phyloP scores from a whole-genome alignment of 1,140 invertebrate species.

The Coenobita brevimanus region DNA sequence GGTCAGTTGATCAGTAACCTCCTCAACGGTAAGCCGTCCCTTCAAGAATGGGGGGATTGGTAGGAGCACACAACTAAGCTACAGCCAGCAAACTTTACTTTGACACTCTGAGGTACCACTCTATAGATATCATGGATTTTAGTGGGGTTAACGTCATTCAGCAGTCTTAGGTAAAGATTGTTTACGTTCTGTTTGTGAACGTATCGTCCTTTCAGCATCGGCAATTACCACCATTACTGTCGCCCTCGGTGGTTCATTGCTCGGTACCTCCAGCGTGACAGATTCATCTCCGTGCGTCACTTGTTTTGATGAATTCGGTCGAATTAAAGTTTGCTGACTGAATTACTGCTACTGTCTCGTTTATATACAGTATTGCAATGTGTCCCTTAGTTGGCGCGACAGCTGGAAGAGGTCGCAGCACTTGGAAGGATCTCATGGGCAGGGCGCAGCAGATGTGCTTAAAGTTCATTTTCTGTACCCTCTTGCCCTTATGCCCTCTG shows the following conservation, averaged over 20 bases:
- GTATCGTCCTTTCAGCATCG: too few species aligned
- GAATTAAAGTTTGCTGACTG: conserved; percentile 41
- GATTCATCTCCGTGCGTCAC: neutral
- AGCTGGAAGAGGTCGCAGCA: neutral
- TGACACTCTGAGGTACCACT: neutral
- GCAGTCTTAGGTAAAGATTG: neutral
- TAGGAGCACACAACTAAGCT: conserved; percentile 22
- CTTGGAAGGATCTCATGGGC: neutral
- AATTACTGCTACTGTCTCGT: conserved; percentile 29
- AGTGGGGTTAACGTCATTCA: neutral
- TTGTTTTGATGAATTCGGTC: conserved; percentile 10
- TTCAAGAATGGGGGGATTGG: conserved; percentile 46
- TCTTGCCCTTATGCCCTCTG: neutral
- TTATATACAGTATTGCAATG: neutral
- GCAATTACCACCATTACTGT: neutral
- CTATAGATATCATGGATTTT: neutral
- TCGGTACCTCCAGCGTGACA: neutral
- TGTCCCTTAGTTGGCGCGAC: neutral
- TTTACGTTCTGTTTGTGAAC: neutral
- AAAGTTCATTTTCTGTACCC: neutral
- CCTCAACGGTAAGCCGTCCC: neutral
- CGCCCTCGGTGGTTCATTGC: neutral
- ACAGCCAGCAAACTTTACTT: conserved; percentile 32
- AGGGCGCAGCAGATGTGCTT: neutral
- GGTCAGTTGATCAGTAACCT: conserved; percentile 6